Evolutionary conservation across 2,113 vertebrate genomes (phyloP).

Genomic region (Antechinus stuartii): DNA sequence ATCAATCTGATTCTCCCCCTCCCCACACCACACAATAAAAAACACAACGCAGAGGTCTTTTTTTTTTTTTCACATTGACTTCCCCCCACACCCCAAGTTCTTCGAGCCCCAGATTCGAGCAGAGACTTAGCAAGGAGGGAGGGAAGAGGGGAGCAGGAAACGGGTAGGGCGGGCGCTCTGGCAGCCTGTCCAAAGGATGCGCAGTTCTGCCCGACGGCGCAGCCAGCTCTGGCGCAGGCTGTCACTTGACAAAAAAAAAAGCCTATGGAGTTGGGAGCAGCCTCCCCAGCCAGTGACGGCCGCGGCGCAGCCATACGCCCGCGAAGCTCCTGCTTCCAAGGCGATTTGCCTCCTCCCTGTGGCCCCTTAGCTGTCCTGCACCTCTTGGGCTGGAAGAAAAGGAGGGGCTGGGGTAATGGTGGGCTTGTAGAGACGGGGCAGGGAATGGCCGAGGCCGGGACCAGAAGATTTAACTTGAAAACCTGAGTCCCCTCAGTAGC

Average conservation of each 20-base stretch:
- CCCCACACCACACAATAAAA: neutral
- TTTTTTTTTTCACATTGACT: neutral
- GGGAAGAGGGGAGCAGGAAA: neutral
- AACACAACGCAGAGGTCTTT: neutral
- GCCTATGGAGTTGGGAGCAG: neutral
- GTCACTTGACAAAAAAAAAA: neutral
- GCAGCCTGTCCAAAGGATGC: neutral
- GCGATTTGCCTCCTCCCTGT: neutral
- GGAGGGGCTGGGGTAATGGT: neutral
- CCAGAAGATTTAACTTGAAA: neutral
- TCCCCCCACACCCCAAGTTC: neutral
- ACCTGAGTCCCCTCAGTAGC: neutral
- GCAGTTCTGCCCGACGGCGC: neutral
- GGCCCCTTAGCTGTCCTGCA: neutral
- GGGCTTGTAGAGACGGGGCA: neutral
- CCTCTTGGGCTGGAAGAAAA: neutral
- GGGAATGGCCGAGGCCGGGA: neutral
- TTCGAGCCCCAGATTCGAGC: neutral
- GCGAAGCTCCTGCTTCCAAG: slow-evolving; percentile 25
- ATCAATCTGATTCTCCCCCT: neutral
- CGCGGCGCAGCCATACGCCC: neutral
- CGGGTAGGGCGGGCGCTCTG: neutral
- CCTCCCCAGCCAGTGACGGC: neutral
- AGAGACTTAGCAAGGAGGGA: neutral
- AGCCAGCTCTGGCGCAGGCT: neutral